These are phyloP conservation scores for Steromphala cineraria DNA, from an alignment of 2,888 invertebrate genomes.

Conservation along the genomic window DNA sequence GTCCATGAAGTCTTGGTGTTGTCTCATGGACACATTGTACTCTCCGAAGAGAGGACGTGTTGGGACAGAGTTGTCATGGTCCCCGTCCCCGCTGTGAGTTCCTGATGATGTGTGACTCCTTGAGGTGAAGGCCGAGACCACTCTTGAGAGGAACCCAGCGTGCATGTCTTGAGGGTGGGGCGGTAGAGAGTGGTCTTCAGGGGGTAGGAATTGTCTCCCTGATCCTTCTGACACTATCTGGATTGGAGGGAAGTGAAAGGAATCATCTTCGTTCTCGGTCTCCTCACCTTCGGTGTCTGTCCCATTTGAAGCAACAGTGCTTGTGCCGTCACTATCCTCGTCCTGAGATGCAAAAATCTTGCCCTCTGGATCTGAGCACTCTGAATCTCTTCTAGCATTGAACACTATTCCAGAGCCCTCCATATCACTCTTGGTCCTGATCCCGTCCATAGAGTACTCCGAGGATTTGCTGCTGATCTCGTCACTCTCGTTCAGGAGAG, in stretches of 20 bases:
- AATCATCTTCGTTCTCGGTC: not conserved
- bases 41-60: not conserved
- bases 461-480: not conserved
- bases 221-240: not conserved
- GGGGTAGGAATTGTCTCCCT: no score
- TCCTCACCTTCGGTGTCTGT: not conserved
- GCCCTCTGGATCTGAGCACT: no score
- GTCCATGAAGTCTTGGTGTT: constrained; percentile 28
- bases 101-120: not conserved
- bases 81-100: not conserved
- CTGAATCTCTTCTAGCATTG: not conserved
- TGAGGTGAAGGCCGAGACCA: not conserved
- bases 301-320: not conserved
- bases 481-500: not conserved
- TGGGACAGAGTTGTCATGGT: not conserved
- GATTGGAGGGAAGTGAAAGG: constrained; percentile 2
- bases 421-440: not conserved
- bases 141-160: not conserved
- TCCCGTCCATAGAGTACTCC: not conserved
- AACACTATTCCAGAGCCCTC: not conserved
- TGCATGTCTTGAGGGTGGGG: not conserved
- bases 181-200: not conserved
- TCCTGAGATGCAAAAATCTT: not conserved
- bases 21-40: no score
- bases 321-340: not conserved